Base-by-base conservation (phyloP, 2,888 invertebrate genomes). In the Phortica okadai region DNA sequence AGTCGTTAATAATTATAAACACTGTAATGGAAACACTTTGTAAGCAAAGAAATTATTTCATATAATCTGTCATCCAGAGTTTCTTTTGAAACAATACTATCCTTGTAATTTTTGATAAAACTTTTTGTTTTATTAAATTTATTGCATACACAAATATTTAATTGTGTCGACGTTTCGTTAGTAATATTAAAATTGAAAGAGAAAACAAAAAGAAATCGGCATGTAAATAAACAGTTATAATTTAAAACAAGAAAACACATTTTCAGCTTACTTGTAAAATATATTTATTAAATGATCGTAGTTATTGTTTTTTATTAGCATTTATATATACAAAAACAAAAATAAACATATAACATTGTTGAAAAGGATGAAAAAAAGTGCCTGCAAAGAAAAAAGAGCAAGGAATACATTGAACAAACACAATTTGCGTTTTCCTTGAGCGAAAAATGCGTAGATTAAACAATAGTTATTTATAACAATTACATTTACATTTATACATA, bases 331-430 rank as follows among this genome's bases (percentile, higher is more conserved):
- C 8, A 44, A n/a, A 33, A 50, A 73, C 8, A 44, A n/a, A 33
- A 50, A 50, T n/a, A n/a, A 50, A 62, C 16, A 62, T 33, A 33
- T 56, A 54, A 21, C 5, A 70, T 41, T 67, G 74, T 67, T 79
- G 3, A 5, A 54, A 54, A 54, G n/a, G 54, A 54, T 33, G 33
- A 33, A 33, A 33, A 33, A 33, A 33, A 16, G 11, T 50, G 45
- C 16, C 50, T 44, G 11, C 16, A 1, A 6, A 44, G 14, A n/a
- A 67, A 44, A 67, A 16, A 67, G 33, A 44, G 33, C 14, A 45
- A 69, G 16, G 45, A 45, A 69, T 69, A 69, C 3, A 33, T 72
- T 56, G 16, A 72, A 56, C 70, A 72, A 72, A 72, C 70, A 72
- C 70, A 72, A 72, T 72, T 72, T 72, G 6, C 8, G 50, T 50